phyloP scores from a whole-genome alignment of 23 tunicate species.

The Halocynthia roretzi region DNA sequence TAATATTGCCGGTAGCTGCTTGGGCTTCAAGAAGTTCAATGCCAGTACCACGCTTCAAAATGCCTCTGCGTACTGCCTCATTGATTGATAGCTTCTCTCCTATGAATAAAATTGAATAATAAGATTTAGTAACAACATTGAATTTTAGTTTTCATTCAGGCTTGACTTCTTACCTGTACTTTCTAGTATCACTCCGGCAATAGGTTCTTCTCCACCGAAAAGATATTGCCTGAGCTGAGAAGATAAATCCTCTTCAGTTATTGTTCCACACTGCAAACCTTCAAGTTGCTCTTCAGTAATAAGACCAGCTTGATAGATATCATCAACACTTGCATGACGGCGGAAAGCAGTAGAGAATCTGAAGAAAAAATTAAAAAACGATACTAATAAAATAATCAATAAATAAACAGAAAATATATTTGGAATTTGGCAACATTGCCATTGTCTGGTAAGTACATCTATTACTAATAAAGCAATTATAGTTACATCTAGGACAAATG shows the following conservation, averaged over 20 bases:
- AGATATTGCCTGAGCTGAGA: conserved; percentile 67
- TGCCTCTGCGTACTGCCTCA: conserved; percentile 48
- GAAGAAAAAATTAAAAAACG: not conserved
- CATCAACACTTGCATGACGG: conserved; percentile 52
- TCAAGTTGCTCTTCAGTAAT: conserved; percentile 68
- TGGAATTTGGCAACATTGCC: not conserved
- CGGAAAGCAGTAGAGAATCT: conserved; percentile 77
- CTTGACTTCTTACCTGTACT: conserved; percentile 38
- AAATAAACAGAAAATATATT: not conserved
- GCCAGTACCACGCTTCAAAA: conserved; percentile 92
- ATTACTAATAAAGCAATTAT: not conserved
- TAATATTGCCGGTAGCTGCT: conserved; percentile 86
- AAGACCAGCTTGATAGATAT: conserved; percentile 77
- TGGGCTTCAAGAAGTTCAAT: conserved; percentile 95
- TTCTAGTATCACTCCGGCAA: conserved; percentile 69
- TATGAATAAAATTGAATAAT: not conserved
- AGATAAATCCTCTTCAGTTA: conserved; percentile 53
- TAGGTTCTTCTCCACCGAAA: conserved; percentile 98
- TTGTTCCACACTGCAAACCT: conserved; percentile 49
- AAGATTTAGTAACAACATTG: too few relatives aligned
- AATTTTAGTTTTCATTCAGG: not conserved
- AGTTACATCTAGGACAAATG: not conserved
- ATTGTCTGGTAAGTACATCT: not conserved
- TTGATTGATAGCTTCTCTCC: conserved; percentile 68
- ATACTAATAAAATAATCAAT: not conserved